Base-by-base conservation (phyloP, 1,140 invertebrate genomes). In the Nixonia krombeini region DNA sequence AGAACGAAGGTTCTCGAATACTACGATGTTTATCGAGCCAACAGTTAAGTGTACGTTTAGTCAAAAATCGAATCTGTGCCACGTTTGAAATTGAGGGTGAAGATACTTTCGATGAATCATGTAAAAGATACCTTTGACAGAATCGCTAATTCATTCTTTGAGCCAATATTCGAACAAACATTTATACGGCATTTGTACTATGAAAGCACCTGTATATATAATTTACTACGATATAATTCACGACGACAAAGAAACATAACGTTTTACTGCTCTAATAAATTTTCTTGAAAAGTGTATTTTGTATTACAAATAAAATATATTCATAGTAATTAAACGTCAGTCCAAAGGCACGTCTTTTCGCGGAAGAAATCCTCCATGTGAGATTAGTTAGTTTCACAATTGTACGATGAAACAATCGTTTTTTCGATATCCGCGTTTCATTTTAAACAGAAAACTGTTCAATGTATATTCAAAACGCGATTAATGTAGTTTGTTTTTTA, bases 251-350 rank as follows among this genome's bases (percentile, higher is more conserved):
- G 61, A 64, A 70, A 64, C 67, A 70, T 70, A 70, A 70, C 50
- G 40, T 64, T 70, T 13, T 57, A 47, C 45, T 21, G 45, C 51
- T 63, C 44, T 63, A 53, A 59, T 53, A 31, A 57, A 70, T 63
- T 70, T 64, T 61, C 55, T 70, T 46, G 10, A 70, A 70, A 70
- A 62, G 25, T 63, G 66, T 64, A 70, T 70, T 70, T 70, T 70
- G 59, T 70, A 70, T 70, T 70, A 64, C 53, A 55, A 59, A 57
- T 37, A 44, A 66, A 45, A 42, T 51, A 38, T 61, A 49, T 62
- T 68, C 53, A 31, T 46, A 57, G 40, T 17, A 49, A 42, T 21
- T 37, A 50, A 40, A 40, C 7, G 18, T 40, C 45, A 65, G 26
- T 50, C 18, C 49, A 49, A 38, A 41, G 37, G 13, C 16, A 49